Base-by-base conservation (phyloP, 2,113 vertebrate species). In the Chloropsis hardwickii region DNA sequence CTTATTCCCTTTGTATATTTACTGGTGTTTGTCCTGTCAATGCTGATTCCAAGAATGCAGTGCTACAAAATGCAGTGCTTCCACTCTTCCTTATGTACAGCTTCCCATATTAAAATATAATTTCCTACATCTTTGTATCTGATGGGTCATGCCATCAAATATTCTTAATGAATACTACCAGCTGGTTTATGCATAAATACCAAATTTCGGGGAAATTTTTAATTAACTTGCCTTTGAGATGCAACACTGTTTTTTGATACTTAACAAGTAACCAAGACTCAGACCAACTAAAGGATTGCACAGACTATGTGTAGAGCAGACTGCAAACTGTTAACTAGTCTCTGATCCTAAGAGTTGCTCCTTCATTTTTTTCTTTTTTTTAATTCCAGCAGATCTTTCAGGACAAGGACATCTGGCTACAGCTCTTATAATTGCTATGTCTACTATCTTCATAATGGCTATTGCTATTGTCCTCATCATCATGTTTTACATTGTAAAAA, bases 391-490 rank as follows among this genome's bases (percentile, higher is more conserved):
- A 99, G 99, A 99, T 95, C 95, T 98, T 66, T 98, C 98, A 9
- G 98, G 99, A 79, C 99, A 99, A 97, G 98, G 99, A 72, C 99
- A 99, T 96, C 97, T 99, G 78, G 99, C 99, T 88, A 99, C 99
- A 5, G 99, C 99, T 90, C 98, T 99, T 70, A 99, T 99, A 88
- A 99, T 99, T 13, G 99, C 99, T 82, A 99, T 99, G 99, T 99
- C 99, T 69, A 99, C 99, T 81, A 99, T 99, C 97, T 99, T 99
- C 95, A 99, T 99, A 97, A 99, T 99, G 99, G 99, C 99, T 76
- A 98, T 99, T 31, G 99, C 99, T 85, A 99, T 99, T 14, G 99
- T 99, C 77, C 98, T 99, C 91, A 99, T 99, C 97, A 99, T 99
- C 92, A 99, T 99, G 99, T 99, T 99, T 97, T 99, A 99, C 96